Base-by-base conservation (phyloP, 2,797 vertebrate species). In the Pipistrellus pipistrellus region DNA sequence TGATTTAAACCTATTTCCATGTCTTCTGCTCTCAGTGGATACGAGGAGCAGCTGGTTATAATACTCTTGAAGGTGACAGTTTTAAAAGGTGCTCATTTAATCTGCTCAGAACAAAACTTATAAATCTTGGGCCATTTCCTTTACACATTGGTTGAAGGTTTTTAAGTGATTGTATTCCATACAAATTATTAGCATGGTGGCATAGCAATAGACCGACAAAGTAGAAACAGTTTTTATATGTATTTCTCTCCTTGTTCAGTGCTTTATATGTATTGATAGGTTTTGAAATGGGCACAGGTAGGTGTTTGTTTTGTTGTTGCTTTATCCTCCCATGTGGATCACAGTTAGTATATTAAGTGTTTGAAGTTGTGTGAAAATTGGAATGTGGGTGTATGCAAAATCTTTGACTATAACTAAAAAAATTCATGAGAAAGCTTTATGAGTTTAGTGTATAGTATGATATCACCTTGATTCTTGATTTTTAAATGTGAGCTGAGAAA, bases 61-160 rank as follows among this genome's bases (percentile, higher is more conserved):
- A 89, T 46, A 57, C 8, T 80, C 27, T 84, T 91, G 84, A 96
- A 95, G 84, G 44, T 91, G 77, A 92, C 6, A 81, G 35, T 72
- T 84, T 73, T 53, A 12, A 91, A 95, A 86, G 17, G 2, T 2
- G 8, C 15, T 87, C 3, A 81, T 89, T 91, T 92, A 66, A 81
- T 71, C 4, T 78, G 2, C 21, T 90, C 4, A 68, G 10, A 21
- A 25, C 53, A 85, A 73, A 32, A 66, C 1, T 71, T 85, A 27
- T 6, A 57, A n/a, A 53, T 88, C 12, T 86, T 90, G 15, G 7
- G 72, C 41, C 78, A 69, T 57, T 78, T 75, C 3, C 4, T 71
- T 88, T 81, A 35, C 6, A 66, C 62, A 3, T 38, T 72, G n/a
- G 64, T 17, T 89, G 20, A 93, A 71, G 4, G 3, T 68, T 23